These are phyloP conservation scores for Liopterus haemorrhoidalis DNA, from an alignment of 2,888 invertebrate genomes.

Conservation along the genomic window DNA sequence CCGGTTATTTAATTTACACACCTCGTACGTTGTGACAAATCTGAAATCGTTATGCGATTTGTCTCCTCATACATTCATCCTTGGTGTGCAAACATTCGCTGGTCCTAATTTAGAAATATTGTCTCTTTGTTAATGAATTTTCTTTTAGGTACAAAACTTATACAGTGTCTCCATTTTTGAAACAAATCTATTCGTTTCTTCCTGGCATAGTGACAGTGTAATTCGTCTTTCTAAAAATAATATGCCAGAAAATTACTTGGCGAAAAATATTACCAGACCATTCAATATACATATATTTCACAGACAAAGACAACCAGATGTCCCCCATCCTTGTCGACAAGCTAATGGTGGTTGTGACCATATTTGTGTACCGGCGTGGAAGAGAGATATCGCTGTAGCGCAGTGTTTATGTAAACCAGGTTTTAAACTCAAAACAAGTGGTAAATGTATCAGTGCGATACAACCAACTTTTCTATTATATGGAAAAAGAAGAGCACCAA, in stretches of 20 bases:
- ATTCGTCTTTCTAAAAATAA: slow-evolving; percentile 56
- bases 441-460: slow-evolving; percentile 58
- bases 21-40: too few relatives aligned
- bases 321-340: slow-evolving; percentile 62
- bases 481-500: slow-evolving; percentile 60
- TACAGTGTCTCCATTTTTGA: slow-evolving; percentile 70
- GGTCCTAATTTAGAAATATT: too few relatives aligned
- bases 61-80: too few relatives aligned
- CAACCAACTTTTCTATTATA: slow-evolving; percentile 61
- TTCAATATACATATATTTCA: slow-evolving; percentile 68
- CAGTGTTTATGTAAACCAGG: slow-evolving; percentile 71
- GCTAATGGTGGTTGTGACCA: slow-evolving; percentile 69
- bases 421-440: slow-evolving; percentile 53
- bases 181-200: slow-evolving; percentile 65
- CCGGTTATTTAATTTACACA: too few relatives aligned
- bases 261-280: slow-evolving; percentile 53
- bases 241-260: slow-evolving; percentile 46
- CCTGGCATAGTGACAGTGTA: slow-evolving; percentile 62
- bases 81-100: too few relatives aligned
- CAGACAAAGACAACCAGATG: slow-evolving; percentile 68
- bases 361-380: slow-evolving; percentile 65
- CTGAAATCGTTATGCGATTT: too few relatives aligned
- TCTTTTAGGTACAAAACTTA: slow-evolving; percentile 56
- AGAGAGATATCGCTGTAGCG: slow-evolving; percentile 50
- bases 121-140: slow-evolving; percentile 22